Evolutionary conservation across 2,113 vertebrate genomes (phyloP), one percentile per base, ranked within the genome.

Genomic region (Albula glossodonta): DNA sequence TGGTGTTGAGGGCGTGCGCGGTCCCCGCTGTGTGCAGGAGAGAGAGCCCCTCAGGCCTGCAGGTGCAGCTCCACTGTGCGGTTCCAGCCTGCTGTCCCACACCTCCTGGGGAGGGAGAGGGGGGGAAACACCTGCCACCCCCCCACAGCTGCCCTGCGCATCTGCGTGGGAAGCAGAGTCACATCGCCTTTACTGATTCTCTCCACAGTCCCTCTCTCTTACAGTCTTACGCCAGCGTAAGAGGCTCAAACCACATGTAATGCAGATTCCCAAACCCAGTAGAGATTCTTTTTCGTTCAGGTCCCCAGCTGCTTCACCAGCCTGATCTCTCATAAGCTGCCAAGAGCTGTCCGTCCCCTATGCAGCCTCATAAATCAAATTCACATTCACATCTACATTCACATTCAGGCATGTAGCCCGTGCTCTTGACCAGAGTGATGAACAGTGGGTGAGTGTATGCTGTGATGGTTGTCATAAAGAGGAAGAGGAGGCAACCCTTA

Each of bases 31-130:
- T 41, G 31, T 41, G 31, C 31, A 41, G 31, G 31, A 41, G 31
- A 41, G 31, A 41, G 31, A 41, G 31, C 31, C 31, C 31, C 53
- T 48, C 74, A 57, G 52, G 52, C 84, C n/a, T 81, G 49, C 77
- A 51, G 17, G 41, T 87, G 85, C 63, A 66, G 78, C 56, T 83
- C 74, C 48, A 85, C 80, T n/a, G 31, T 15, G 2, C 31, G 31
- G 31, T 41, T 41, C 31, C 31, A 41, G 31, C 31, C 31, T 41
- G 31, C 31, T 41, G 31, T 41, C 22, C 12, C 25, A 60, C 60
- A 10, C 48, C 12, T 0, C 41, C 2, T 13, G 57, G 48, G 8
- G 31, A 0, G 41, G 3, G 4, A 41, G 6, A 3, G 77, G 77
- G 77, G 25, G 12, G 8, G 77, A 13, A 12, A 3, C 57, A 15